Conservation (phyloP, 2,113 vertebrate genomes). For the Synchiropus splendidus region DNA sequence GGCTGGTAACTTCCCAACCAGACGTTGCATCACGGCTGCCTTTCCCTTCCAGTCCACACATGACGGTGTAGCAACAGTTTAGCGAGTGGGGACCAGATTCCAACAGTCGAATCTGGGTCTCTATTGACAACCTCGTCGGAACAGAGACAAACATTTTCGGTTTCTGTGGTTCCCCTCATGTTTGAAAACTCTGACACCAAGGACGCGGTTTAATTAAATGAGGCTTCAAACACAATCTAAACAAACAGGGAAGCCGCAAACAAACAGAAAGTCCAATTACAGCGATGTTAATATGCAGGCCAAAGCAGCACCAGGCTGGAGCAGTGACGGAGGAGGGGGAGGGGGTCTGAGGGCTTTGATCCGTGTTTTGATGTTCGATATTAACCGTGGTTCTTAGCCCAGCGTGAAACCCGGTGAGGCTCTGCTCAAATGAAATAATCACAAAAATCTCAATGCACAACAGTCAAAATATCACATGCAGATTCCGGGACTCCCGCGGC, state of each 20-base stretch:
- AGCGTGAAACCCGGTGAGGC: constrained; percentile 5
- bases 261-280: constrained; percentile 55
- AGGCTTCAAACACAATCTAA: constrained; percentile 51
- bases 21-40: too few relatives aligned
- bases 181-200: constrained; percentile 29
- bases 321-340: constrained; percentile 7
- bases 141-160: constrained; percentile 6
- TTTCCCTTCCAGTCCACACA: too few relatives aligned
- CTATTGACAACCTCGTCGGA: too few relatives aligned
- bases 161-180: constrained; percentile 2
- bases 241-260: constrained; percentile 48
- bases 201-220: constrained; percentile 47
- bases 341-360: constrained; percentile 36
- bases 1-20: too few relatives aligned
- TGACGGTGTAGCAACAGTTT: too few relatives aligned
- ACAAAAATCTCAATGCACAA: constrained; percentile 1
- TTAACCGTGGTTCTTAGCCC: constrained; percentile 17
- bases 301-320: constrained; percentile 26
- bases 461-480: constrained; percentile 10
- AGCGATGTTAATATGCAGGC: constrained; percentile 46
- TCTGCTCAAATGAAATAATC: too few relatives aligned
- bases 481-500: constrained; percentile 4
- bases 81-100: too few relatives aligned
- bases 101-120: too few relatives aligned
- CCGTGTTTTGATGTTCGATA: constrained; percentile 24